Conservation (phyloP, 2,113 vertebrate genomes). For the Lophochroa leadbeateri region DNA sequence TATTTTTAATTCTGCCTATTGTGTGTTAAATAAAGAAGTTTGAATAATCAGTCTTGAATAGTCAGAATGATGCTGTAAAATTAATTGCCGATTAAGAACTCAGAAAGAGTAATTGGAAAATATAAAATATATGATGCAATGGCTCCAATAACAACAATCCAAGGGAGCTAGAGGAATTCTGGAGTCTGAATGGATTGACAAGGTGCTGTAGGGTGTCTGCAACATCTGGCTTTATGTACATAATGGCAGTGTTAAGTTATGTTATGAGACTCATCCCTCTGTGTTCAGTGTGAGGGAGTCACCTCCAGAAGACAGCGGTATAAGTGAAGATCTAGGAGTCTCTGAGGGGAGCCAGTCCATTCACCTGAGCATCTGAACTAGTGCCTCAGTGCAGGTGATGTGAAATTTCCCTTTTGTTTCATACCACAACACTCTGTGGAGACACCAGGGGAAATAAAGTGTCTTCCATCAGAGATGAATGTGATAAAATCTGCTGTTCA, state of each 20-base stretch:
- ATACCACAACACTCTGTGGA: not conserved
- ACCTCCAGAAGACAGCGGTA: not conserved
- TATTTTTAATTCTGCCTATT: not conserved
- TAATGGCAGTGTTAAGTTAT: not conserved
- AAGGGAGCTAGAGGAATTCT: not conserved
- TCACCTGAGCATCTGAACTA: not conserved
- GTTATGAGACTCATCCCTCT: not conserved
- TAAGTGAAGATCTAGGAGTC: not conserved
- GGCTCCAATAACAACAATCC: not conserved
- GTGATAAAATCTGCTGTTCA: not conserved
- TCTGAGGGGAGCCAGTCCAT: not conserved
- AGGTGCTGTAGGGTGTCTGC: not conserved
- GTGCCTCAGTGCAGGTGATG: not conserved
- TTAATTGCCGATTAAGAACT: not conserved
- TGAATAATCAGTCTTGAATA: not conserved
- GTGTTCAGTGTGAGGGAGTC: not conserved
- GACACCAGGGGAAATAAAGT: not conserved
- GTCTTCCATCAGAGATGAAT: not conserved
- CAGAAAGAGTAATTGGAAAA: not conserved
- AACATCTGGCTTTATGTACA: not conserved
- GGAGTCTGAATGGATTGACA: not conserved
- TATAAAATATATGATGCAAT: not conserved
- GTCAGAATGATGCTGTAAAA: not conserved
- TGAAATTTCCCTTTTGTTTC: not conserved
- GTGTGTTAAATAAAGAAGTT: not conserved